These are phyloP conservation scores for Pedionomus torquatus DNA, from an alignment of 2,113 vertebrate genomes.

Conservation along the genomic window DNA sequence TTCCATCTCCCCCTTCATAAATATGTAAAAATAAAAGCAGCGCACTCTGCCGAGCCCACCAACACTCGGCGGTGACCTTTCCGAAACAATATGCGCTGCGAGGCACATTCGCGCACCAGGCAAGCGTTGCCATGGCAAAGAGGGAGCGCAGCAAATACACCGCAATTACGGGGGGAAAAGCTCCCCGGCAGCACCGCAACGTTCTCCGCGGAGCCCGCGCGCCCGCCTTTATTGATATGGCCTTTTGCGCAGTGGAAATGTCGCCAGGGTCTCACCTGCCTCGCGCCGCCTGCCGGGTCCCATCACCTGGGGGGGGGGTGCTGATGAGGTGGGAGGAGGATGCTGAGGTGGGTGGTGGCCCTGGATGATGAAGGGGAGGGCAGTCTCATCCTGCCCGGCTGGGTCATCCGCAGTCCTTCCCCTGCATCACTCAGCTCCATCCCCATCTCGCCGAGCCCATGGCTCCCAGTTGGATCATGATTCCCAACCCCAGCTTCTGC, in stretches of 20 bases:
- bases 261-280: not conserved
- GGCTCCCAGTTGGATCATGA: fast-evolving
- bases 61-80: constrained; percentile 59
- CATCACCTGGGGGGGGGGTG: fast-evolving
- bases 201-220: not conserved
- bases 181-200: not conserved
- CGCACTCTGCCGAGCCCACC: constrained; percentile 6
- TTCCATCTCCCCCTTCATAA: not conserved
- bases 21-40: not conserved
- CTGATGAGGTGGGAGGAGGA: not conserved
- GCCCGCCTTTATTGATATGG: not conserved
- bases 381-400: fast-evolving
- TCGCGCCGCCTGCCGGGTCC: fast-evolving
- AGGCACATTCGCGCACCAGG: constrained; percentile 23
- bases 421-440: fast-evolving
- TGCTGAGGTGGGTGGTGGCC: not conserved
- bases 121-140: constrained; percentile 70
- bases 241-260: not conserved
- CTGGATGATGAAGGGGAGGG: not conserved
- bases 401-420: fast-evolving
- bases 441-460: not conserved
- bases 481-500: not conserved
- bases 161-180: not conserved
- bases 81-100: constrained; percentile 31
- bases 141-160: constrained; percentile 6